phyloP scores from a whole-genome alignment of 2,797 vertebrate genomes.

The Phrynocephalus vlangalii region DNA sequence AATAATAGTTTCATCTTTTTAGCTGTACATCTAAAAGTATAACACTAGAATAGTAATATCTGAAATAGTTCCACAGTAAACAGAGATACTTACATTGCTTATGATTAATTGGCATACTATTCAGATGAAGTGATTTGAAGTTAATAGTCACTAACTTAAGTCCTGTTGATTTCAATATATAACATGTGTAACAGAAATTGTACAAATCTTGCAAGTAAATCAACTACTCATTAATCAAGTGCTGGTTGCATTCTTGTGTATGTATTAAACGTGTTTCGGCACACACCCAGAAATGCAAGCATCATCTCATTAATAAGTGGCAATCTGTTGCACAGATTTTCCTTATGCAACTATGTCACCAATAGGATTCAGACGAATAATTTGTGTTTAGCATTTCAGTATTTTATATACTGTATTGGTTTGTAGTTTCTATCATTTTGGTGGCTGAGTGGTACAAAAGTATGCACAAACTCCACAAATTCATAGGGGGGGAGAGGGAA shows the following conservation, averaged over 20 bases:
- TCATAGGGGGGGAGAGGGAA: not conserved
- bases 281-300: too few relatives aligned
- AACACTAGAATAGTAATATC: not conserved
- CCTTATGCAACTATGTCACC: not conserved
- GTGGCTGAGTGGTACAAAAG: not conserved
- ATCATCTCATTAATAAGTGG: too few relatives aligned
- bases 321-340: too few relatives aligned
- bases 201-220: too few relatives aligned
- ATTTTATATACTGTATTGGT: not conserved
- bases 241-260: too few relatives aligned
- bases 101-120: not conserved
- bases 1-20: not conserved
- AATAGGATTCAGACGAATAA: too few relatives aligned
- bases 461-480: not conserved
- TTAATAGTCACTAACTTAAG: not conserved
- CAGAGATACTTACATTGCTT: not conserved
- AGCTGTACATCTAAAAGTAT: not conserved
- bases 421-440: not conserved
- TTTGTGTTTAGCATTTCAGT: too few relatives aligned
- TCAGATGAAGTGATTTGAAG: not conserved
- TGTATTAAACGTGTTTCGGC: too few relatives aligned
- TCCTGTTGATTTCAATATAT: not conserved
- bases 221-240: too few relatives aligned
- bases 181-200: too few relatives aligned
- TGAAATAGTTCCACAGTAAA: not conserved